Base-by-base conservation (phyloP, 2,888 invertebrate species). In the Drosophila demipolita region DNA sequence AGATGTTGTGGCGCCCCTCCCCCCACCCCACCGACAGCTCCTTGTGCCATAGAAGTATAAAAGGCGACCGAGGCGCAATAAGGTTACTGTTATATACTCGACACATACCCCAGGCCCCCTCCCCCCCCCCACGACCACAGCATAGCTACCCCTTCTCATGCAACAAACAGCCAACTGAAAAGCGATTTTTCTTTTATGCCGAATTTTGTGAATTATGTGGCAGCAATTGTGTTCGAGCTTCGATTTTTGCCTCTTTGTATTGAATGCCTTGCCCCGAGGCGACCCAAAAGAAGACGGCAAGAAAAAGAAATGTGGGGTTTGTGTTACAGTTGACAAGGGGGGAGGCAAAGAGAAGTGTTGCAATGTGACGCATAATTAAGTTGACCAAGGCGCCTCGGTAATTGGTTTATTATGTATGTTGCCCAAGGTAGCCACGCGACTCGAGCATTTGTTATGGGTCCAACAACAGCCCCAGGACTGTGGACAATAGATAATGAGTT, bases 161-260 rank as follows among this genome's bases (percentile, higher is more conserved):
- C 45, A 45, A 11, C 12, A 32, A 68, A 38, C 38, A 45, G 4
- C 42, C 59, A 64, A 63, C 60, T 60, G 88, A 80, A 89, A 89
- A 87, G 70, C 82, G 79, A 87, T 89, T 89, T 87, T 88, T 89
- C 83, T 79, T 83, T 74, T 68, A 71, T 80, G 73, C 69, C 69
- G 52, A 73, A 66, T 82, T 80, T 74, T 74, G 72, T 87, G 87
- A 89, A 85, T 87, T 84, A 86, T 86, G 89, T 80, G 87, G 83
- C 88, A 76, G 76, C 74, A 87, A 82, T 89, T 87, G 80, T 85
- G 73, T 74, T 76, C 73, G 66, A 35, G 66, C 57, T 75, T 73
- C 82, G 75, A 82, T 82, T 73, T 74, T 73, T 69, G 60, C 58
- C 66, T 57, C 67, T 66, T 73, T 66, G 64, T 81, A 74, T 78